A percentile compares a stretch with the other conserved stretches of the same genome.
Evolutionary conservation across 2,113 vertebrate genomes (phyloP).

Genomic region (Tupaia chinensis): DNA sequence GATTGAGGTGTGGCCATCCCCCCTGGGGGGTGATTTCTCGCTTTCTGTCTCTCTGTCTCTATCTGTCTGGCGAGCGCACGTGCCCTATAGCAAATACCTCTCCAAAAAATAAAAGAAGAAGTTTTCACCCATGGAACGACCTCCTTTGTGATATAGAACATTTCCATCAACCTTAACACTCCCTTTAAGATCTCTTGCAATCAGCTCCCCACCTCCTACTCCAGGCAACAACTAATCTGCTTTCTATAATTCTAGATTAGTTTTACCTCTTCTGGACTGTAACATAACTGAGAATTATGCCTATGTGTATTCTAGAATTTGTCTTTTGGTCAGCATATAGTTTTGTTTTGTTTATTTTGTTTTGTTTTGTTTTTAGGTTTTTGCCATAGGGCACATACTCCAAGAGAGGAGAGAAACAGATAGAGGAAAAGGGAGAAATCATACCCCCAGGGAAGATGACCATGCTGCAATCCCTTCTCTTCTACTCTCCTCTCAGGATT

Average conservation of each 20-base stretch:
- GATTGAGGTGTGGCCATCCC: too few relatives aligned
- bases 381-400: too few relatives aligned
- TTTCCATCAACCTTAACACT: background rate
- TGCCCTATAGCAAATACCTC: too few relatives aligned
- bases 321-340: background rate
- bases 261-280: background rate
- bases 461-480: too few relatives aligned
- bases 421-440: too few relatives aligned
- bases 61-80: too few relatives aligned
- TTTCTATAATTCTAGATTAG: background rate
- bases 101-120: background rate
- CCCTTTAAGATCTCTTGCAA: background rate
- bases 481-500: too few relatives aligned
- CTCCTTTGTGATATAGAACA: background rate
- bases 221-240: background rate
- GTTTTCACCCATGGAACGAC: background rate
- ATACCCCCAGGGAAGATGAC: too few relatives aligned
- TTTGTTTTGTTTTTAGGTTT: too few relatives aligned
- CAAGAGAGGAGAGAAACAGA: too few relatives aligned
- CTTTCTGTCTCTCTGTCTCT: too few relatives aligned
- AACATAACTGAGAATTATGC: background rate
- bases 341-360: background rate
- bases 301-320: background rate
- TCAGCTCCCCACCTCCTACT: background rate
- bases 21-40: too few relatives aligned